Conservation (phyloP, 2,888 invertebrate genomes). For the Gastracanthus pulcherrimus region DNA sequence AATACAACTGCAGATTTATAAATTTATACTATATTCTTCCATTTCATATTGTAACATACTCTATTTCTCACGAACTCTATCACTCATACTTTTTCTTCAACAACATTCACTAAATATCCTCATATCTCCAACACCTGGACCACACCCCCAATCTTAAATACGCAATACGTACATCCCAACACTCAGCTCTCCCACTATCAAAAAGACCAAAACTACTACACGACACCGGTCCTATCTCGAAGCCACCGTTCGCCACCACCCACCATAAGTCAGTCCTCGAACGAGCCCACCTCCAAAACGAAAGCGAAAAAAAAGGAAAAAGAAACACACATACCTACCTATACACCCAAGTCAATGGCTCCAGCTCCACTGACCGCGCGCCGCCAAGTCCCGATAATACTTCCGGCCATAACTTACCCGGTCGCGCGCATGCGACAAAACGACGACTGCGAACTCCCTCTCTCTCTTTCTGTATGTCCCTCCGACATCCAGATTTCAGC, state of each 20-base stretch:
- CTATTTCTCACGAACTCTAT: no score
- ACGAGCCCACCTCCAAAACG: background rate
- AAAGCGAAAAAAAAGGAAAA: background rate
- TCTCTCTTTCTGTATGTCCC: no score
- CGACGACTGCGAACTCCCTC: constrained; percentile 3
- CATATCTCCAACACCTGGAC: background rate
- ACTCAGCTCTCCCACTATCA: background rate
- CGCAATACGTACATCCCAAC: background rate
- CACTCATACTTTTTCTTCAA: background rate
- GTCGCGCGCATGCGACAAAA: background rate
- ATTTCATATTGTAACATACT: no score
- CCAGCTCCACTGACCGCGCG: background rate
- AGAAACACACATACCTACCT: background rate
- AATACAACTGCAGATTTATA: no score
- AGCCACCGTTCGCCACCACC: constrained; percentile 4
- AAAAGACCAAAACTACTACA: no score
- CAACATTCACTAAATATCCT: background rate
- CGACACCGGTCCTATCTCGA: background rate
- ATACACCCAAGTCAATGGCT: background rate
- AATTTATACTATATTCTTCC: no score
- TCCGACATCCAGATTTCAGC: background rate
- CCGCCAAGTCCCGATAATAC: constrained; percentile 12
- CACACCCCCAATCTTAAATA: no score
- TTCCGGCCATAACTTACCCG: constrained; percentile 50
- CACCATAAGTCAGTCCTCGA: background rate